phyloP scores from a whole-genome alignment of 2,797 vertebrate species.

The Margarornis squamiger region DNA sequence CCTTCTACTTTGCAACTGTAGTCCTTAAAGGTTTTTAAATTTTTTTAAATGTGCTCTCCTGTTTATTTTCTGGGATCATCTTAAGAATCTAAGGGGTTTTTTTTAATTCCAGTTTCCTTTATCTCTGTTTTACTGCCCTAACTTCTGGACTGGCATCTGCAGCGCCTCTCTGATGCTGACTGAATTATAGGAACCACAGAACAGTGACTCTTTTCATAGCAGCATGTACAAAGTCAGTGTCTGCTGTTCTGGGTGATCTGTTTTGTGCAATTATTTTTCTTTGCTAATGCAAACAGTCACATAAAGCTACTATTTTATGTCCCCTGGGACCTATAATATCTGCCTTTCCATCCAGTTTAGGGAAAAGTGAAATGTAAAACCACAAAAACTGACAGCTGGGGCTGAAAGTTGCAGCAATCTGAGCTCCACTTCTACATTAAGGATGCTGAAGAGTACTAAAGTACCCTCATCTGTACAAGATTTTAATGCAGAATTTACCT shows the following conservation, averaged over 20 bases:
- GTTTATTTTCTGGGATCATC: neutral
- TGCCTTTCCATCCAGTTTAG: neutral
- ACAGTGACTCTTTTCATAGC: neutral
- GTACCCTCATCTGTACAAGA: neutral
- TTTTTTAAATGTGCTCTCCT: neutral
- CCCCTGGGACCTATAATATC: neutral
- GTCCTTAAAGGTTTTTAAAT: neutral
- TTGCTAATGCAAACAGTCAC: neutral
- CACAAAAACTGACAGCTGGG: neutral
- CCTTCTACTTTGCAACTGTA: neutral
- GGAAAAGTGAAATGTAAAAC: neutral
- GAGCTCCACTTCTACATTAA: neutral
- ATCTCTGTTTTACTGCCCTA: neutral
- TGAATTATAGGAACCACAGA: neutral
- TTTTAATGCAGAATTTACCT: neutral
- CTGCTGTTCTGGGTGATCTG: neutral
- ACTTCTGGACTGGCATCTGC: neutral
- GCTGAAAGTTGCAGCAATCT: neutral
- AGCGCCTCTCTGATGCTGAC: neutral
- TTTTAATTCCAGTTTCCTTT: neutral
- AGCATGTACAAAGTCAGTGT: neutral
- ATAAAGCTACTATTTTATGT: neutral
- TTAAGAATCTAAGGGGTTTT: neutral
- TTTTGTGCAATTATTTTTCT: neutral
- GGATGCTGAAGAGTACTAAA: neutral